Base-by-base conservation (phyloP, 2,113 vertebrate genomes). In the Nerophis ophidion region DNA sequence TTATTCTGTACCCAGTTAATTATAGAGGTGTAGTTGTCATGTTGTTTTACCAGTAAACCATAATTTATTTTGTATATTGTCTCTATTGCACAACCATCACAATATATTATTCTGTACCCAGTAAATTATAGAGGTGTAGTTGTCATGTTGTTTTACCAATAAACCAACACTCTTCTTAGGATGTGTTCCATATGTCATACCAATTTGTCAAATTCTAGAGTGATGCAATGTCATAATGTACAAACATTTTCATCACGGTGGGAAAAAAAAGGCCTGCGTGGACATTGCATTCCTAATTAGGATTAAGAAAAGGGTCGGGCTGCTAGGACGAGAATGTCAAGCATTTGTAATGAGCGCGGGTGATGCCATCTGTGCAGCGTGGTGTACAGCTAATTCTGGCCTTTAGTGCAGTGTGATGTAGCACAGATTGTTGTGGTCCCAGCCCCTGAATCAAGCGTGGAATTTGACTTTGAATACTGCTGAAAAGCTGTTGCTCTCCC, bases 251-350 rank as follows among this genome's bases (percentile, higher is more conserved):
- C 68, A 80, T 77, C 67, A 70, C 48, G 68, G 81, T 82, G 76
- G 26, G 26, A 3, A 3, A 66, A 70, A 84, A 88, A 84, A 77
- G 68, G 66, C 74, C 72, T 66, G 72, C 65, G 68, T 83, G 71
- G 77, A 88, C 88, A 89, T 86, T 80, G 81, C 84, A 88, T 88
- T 88, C 87, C 88, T 91, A 89, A 91, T 91, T 89, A 89, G 90
- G 90, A 89, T 91, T 89, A 90, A 84, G 81, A 85, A 88, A 86
- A 81, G 83, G 89, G 86, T 88, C 82, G 76, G 85, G 84, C 84
- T 77, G 76, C 63, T 80, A 70, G 81, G 75, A 85, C 75, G 67
- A 83, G 86, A 88, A 89, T 90, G 89, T 50, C 48, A 88, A 80
- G 86, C 81, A 89, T 91, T 85, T 84, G 84, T 83, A 81, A 64